Evolutionary conservation across 2,113 vertebrate genomes (phyloP).

Genomic region (Alosa alosa): DNA sequence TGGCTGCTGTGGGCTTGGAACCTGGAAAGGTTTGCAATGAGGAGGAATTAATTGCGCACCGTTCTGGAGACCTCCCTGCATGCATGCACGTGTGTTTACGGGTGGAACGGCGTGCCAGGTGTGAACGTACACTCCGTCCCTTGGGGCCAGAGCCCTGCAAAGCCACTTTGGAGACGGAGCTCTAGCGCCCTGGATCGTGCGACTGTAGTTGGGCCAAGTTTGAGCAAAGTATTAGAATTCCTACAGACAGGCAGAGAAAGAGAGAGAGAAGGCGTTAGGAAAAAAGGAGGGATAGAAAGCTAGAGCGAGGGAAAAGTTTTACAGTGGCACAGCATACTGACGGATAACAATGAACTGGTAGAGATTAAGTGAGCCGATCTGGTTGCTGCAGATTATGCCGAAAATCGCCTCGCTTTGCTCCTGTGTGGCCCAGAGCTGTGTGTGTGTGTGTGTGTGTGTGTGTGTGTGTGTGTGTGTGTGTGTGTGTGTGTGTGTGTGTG

Average conservation of each 20-base stretch:
- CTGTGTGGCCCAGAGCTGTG: neutral
- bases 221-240: neutral
- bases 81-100: neutral
- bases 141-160: neutral
- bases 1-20: neutral
- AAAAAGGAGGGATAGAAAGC: neutral
- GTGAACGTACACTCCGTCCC: neutral
- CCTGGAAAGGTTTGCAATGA: neutral
- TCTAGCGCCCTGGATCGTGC: neutral
- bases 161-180: neutral
- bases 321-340: neutral
- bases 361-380: neutral
- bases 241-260: neutral
- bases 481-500: neutral
- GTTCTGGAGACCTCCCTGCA: neutral
- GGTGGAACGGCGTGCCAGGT: neutral
- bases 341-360: neutral
- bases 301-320: neutral
- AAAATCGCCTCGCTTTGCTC: neutral
- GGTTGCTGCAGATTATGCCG: neutral
- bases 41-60: neutral
- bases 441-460: neutral
- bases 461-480: neutral
- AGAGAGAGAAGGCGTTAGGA: neutral
- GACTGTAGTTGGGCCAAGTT: conserved; percentile 4